Conservation (phyloP, 2,113 vertebrate genomes). For the Salvelinus sp. region DNA sequence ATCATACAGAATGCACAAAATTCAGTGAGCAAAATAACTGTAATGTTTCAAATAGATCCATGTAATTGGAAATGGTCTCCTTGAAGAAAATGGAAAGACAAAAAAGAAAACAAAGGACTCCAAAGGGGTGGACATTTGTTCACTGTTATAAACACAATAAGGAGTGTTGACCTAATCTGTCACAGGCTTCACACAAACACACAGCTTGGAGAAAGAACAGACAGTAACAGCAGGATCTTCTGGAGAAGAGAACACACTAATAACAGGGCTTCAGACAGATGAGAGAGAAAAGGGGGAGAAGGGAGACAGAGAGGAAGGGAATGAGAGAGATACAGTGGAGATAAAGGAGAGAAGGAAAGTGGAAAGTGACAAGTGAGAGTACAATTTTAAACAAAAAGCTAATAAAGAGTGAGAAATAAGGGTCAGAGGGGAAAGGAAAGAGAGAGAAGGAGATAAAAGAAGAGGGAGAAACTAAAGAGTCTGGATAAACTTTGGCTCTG, state of each 20-base stretch:
- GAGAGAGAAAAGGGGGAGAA: constrained; percentile 5
- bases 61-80: no score
- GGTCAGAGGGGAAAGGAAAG: constrained; percentile 22
- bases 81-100: no score
- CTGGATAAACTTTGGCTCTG: constrained; percentile 28
- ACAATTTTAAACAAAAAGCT: no score
- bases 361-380: background rate
- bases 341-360: background rate
- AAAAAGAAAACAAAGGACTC: background rate
- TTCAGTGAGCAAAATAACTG: background rate
- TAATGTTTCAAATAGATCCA: no score
- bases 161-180: constrained; percentile 1
- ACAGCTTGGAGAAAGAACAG: background rate
- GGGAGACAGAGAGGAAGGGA: background rate
- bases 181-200: constrained; percentile 15
- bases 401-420: background rate
- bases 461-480: constrained; percentile 32
- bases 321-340: background rate
- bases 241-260: constrained; percentile 26
- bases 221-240: background rate
- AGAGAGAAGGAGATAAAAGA: constrained; percentile 27
- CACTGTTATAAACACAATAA: constrained; percentile 11
- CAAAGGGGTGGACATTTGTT: no score
- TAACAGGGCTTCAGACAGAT: constrained; percentile 31
- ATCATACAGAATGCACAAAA: background rate